Evolutionary conservation across 2,888 invertebrate genomes (phyloP).

Genomic region (Neocrepidodera transversa): DNA sequence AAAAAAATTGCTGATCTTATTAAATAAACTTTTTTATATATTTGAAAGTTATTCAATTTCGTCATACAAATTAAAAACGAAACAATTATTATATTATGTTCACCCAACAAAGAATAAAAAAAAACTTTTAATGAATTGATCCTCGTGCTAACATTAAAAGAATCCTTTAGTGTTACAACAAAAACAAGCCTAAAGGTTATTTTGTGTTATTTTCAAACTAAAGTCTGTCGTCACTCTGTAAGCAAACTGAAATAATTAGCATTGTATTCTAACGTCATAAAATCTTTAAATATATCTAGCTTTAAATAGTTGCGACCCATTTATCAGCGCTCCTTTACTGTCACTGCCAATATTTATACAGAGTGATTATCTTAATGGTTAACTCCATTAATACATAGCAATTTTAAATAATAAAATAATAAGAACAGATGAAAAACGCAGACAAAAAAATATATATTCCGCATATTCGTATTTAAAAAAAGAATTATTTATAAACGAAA

Average conservation of each 20-base stretch:
- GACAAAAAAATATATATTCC: too few species aligned
- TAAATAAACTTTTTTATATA: too few species aligned
- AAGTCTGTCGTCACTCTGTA: conserved; percentile 11
- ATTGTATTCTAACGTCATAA: conserved; percentile 21
- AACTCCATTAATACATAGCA: not conserved
- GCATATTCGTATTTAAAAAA: too few species aligned
- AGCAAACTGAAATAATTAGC: conserved; percentile 17
- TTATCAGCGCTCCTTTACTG: conserved; percentile 4
- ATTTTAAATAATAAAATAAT: too few species aligned
- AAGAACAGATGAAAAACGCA: too few species aligned
- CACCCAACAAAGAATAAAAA: too few species aligned
- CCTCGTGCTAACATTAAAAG: not conserved
- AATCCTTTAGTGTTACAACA: not conserved
- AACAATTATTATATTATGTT: too few species aligned
- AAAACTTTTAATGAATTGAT: too few species aligned
- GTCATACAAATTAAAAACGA: too few species aligned
- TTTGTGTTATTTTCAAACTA: conserved; percentile 3
- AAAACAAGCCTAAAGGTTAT: conserved; percentile 6
- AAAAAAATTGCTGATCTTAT: too few species aligned
- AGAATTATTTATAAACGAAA: too few species aligned
- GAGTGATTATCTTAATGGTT: not conserved
- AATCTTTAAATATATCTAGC: conserved; percentile 23
- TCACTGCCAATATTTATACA: conserved; percentile 11
- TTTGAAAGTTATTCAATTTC: too few species aligned
- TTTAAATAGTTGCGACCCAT: conserved; percentile 24